Evolutionary conservation across 92 coral and sea anemone genomes (phyloP), one percentile per base, ranked within the genome.

Genomic region (Zoanthus sociatus): DNA sequence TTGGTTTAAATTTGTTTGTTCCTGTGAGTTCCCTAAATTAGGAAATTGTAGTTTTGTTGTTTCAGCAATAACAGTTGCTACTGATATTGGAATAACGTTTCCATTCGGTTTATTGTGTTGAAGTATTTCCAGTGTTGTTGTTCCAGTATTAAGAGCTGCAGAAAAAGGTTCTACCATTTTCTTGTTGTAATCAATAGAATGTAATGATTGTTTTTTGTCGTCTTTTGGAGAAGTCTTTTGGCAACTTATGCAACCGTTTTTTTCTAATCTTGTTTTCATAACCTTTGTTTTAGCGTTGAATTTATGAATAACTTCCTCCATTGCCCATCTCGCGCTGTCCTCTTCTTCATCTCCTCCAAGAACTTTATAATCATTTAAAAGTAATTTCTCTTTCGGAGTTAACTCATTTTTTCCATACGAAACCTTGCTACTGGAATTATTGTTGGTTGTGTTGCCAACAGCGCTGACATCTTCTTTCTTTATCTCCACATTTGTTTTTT

Each of bases 241-340:
- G 55, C 75, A 20, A 81, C 66, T 46, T 44, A 31, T 11, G 20
- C 85, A 81, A 17, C 18, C 47, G 26, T 42, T 44, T 64, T 63
- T 47, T 18, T 45, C 45, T 42, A 68, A 68, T 64, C 14, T 63
- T 66, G 75, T 10, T n/a, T 66, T 81, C 58, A 42, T 13, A n/a
- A 11, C 56, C 9, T 30, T 14, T 81, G 73, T 45, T 46, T 81
- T 50, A 4, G 42, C 3, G 66, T 81, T 48, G 45, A 81, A 50
- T 14, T 81, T 45, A 16, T 53, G 55, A 5, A 42, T 26, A 20
- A 81, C 56, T 66, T 81, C 85, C 5, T 81, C 85, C 45, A 81
- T 30, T 3, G 85, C 85, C 85, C 85, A 81, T 26, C 47, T 81
- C 21, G 85, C 60, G 15, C 85, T 81, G 51, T 81, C 85, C 46